Evolutionary conservation across 2,113 vertebrate species (phyloP).

Genomic region (Pyxicephalus adspersus): DNA sequence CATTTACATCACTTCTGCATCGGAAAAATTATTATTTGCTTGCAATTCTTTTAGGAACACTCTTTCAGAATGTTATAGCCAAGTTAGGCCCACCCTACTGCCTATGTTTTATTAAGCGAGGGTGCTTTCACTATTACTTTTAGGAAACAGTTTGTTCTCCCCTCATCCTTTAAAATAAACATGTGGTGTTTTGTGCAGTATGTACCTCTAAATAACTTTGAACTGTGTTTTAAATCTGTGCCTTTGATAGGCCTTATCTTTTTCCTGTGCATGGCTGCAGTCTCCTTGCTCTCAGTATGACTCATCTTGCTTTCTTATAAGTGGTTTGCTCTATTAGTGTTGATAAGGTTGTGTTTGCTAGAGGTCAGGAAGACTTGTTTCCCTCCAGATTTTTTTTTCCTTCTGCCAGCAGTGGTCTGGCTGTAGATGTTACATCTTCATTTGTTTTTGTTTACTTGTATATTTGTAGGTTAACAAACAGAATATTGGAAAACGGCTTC

Average conservation of each 20-base stretch:
- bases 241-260: slow-evolving; percentile 15
- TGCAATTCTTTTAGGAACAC: too few relatives aligned
- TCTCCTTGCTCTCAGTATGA: slow-evolving; percentile 7
- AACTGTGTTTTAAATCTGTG: not conserved
- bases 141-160: too few relatives aligned
- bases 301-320: slow-evolving; percentile 24
- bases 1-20: too few relatives aligned
- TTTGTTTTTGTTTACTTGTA: not conserved
- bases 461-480: slow-evolving; percentile 51
- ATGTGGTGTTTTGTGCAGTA: not conserved
- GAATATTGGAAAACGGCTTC: slow-evolving; percentile 37
- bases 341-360: slow-evolving; percentile 22
- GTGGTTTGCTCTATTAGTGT: slow-evolving; percentile 7
- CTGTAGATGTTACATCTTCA: not conserved
- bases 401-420: not conserved
- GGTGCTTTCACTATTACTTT: too few relatives aligned
- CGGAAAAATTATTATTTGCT: too few relatives aligned
- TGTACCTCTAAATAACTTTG: not conserved
- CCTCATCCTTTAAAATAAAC: too few relatives aligned
- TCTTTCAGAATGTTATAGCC: too few relatives aligned
- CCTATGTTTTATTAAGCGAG: too few relatives aligned
- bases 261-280: slow-evolving; percentile 24
- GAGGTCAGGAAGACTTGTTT: not conserved
- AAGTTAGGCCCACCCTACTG: too few relatives aligned
- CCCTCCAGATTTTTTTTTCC: not conserved